phyloP scores from a whole-genome alignment of 2,888 invertebrate genomes.

The Ormyrus thymus region DNA sequence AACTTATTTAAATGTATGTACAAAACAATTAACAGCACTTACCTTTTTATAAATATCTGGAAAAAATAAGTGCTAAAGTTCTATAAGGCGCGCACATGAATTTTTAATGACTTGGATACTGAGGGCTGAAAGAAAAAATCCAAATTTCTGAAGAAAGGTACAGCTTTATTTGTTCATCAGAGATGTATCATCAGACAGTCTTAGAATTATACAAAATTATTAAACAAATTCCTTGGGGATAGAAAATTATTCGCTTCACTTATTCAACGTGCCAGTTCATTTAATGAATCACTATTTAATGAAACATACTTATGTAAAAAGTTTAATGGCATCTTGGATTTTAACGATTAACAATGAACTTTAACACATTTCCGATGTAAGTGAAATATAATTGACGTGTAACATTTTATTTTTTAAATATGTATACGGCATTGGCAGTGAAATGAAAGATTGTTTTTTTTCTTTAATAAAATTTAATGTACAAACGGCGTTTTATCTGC shows the following conservation, averaged over 20 bases:
- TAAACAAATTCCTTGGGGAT: slow-evolving; percentile 60
- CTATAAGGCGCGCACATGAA: too few species aligned
- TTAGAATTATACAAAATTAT: slow-evolving; percentile 73
- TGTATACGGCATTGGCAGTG: slow-evolving; percentile 10
- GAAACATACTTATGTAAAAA: background rate
- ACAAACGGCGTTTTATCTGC: slow-evolving; percentile 67
- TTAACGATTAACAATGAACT: slow-evolving; percentile 9
- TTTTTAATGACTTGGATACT: too few species aligned
- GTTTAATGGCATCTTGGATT: slow-evolving; percentile 19
- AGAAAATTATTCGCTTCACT: slow-evolving; percentile 21
- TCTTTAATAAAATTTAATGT: slow-evolving; percentile 67
- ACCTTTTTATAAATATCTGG: too few species aligned
- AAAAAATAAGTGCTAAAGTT: too few species aligned
- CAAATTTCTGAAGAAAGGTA: slow-evolving; percentile 70
- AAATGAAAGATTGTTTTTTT: slow-evolving; percentile 44
- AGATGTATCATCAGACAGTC: slow-evolving; percentile 72
- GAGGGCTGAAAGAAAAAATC: slow-evolving; percentile 11
- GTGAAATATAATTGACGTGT: slow-evolving; percentile 25
- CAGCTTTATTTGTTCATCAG: slow-evolving; percentile 71
- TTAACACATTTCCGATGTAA: background rate
- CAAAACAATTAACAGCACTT: too few species aligned
- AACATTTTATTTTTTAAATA: slow-evolving; percentile 1
- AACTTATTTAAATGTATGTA: too few species aligned
- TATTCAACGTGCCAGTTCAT: background rate
- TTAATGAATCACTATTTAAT: slow-evolving; percentile 24